Conservation (phyloP, 2,888 invertebrate genomes). For the Sinelater perroti region DNA sequence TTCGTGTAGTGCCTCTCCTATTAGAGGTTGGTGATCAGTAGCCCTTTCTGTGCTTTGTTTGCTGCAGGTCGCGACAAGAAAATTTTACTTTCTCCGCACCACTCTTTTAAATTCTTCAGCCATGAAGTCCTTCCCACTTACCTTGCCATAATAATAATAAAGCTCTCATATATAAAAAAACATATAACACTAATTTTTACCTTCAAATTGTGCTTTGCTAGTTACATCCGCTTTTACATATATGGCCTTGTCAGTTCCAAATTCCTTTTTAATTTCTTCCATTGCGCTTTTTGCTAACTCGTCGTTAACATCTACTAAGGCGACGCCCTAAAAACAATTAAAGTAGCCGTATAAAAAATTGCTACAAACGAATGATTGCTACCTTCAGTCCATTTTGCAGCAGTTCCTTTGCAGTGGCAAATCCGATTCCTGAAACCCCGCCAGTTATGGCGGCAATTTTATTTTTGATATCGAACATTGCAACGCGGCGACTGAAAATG, state of each 20-base stretch:
- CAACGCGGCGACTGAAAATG: too few species aligned
- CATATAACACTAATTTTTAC: constrained; percentile 57
- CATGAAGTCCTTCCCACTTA: too few species aligned
- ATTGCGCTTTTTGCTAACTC: constrained; percentile 67
- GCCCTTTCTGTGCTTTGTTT: too few species aligned
- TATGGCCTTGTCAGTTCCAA: constrained; percentile 72
- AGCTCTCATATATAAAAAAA: neutral
- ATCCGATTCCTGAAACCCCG: constrained; percentile 60
- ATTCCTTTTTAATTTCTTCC: constrained; percentile 68
- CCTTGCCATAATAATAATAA: too few species aligned
- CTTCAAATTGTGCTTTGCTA: constrained; percentile 76
- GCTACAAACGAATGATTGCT: neutral
- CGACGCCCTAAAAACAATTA: constrained; percentile 46
- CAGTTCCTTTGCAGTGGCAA: constrained; percentile 59
- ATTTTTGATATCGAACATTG: constrained; percentile 47
- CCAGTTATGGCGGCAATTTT: constrained; percentile 62
- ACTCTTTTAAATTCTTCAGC: too few species aligned
- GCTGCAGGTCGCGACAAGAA: too few species aligned
- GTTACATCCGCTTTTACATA: constrained; percentile 78
- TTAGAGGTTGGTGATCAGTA: too few species aligned
- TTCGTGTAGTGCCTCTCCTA: too few species aligned
- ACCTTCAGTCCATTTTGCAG: neutral
- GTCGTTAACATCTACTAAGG: constrained; percentile 50
- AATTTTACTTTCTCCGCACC: too few species aligned
- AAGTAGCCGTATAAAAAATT: too few species aligned